These are phyloP conservation scores for Myrmecobius fasciatus DNA, from an alignment of 2,113 vertebrate species.

Conservation along the genomic window DNA sequence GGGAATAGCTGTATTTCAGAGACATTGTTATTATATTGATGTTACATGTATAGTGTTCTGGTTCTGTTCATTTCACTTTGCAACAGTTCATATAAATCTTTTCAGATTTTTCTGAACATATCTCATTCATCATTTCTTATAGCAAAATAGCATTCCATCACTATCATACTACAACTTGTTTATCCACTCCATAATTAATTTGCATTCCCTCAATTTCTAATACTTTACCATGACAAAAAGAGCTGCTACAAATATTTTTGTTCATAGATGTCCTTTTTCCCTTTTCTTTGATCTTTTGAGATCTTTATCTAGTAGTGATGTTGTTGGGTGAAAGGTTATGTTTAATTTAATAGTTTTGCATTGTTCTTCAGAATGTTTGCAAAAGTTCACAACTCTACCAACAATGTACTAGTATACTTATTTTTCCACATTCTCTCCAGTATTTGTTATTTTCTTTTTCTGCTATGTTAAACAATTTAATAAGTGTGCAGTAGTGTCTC, in stretches of 20 bases:
- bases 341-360: neutral
- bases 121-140: no score
- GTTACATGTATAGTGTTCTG: no score
- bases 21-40: no score
- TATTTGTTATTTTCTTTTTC: neutral
- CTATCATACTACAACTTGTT: neutral
- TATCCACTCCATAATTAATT: neutral
- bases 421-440: neutral
- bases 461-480: neutral
- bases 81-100: no score
- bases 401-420: neutral
- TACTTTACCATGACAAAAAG: neutral
- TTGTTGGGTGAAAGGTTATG: neutral
- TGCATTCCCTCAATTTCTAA: neutral
- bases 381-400: neutral
- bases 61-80: no score
- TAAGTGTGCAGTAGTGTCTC: neutral
- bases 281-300: neutral
- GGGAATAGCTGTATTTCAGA: no score
- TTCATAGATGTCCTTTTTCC: neutral
- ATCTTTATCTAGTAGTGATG: neutral
- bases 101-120: no score
- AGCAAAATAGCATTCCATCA: no score
- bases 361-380: neutral
- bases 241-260: neutral